Percentiles rank a stretch among this genome's conserved stretches.
These are phyloP conservation scores for Stegodyphus dumicola DNA, from an alignment of 1,140 invertebrate species.

Conservation along the genomic window DNA sequence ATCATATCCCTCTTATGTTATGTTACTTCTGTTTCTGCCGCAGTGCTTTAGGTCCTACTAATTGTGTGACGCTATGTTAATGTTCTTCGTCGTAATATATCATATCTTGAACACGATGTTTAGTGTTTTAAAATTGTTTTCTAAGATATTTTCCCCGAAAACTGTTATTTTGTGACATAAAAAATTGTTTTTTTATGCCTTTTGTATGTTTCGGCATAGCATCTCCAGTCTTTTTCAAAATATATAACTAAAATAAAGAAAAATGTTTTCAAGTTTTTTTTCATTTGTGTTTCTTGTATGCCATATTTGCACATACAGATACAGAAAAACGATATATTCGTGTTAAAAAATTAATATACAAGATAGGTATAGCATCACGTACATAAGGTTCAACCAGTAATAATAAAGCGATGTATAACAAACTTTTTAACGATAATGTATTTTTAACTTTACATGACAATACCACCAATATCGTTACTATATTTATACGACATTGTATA, in stretches of 20 bases:
- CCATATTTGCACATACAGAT: no score
- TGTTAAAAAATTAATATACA: no score
- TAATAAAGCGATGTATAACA: no score
- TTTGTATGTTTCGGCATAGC: constrained; percentile 58
- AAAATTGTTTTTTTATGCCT: constrained; percentile 48
- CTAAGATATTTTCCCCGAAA: constrained; percentile 54
- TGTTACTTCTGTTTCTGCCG: constrained; percentile 18
- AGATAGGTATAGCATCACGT: no score
- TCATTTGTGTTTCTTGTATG: not conserved
- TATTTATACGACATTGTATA: no score
- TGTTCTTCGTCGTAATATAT: constrained; percentile 42
- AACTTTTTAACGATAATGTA: no score
- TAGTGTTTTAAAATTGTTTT: constrained; percentile 54
- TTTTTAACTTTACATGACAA: no score
- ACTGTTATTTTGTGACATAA: constrained; percentile 58
- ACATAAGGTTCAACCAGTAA: no score
- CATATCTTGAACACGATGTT: constrained; percentile 54
- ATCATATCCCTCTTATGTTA: constrained; percentile 45
- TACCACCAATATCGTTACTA: no score
- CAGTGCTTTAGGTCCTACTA: constrained; percentile 46
- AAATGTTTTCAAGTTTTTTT: constrained; percentile 56
- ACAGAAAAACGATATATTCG: no score
- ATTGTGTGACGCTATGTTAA: constrained; percentile 40
- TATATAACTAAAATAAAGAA: constrained; percentile 56
- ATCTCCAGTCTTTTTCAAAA: constrained; percentile 59